These are phyloP conservation scores for Hafferia zeledoni DNA, from an alignment of 2,797 vertebrate species.

Conservation along the genomic window DNA sequence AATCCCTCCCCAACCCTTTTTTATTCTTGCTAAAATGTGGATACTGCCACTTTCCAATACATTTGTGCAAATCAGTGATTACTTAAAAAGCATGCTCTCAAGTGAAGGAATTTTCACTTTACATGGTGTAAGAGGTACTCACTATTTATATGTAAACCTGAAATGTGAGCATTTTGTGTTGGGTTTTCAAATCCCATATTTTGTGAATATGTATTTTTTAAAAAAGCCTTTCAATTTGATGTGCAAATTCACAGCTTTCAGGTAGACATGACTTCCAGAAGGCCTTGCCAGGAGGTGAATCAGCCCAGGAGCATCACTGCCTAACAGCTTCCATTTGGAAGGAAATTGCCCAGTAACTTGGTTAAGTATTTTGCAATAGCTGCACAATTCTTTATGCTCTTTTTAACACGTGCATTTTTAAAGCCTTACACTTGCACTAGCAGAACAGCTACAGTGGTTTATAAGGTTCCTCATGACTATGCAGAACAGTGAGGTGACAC, in stretches of 20 bases:
- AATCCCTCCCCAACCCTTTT: not conserved
- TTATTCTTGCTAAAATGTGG: not conserved
- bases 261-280: not conserved
- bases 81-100: not conserved
- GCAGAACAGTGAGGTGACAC: not conserved
- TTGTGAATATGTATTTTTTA: not conserved
- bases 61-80: not conserved
- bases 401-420: conserved; percentile 42
- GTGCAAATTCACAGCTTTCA: conserved; percentile 22
- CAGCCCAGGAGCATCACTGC: not conserved
- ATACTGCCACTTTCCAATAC: not conserved
- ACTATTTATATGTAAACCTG: not conserved
- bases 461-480: not conserved
- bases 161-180: not conserved
- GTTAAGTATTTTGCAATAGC: conserved; percentile 35
- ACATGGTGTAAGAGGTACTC: not conserved
- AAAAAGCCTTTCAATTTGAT: not conserved
- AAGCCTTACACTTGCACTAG: conserved; percentile 37
- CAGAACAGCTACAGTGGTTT: not conserved
- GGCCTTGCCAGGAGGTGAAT: conserved; percentile 2
- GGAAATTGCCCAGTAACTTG: not conserved
- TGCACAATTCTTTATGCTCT: conserved; percentile 40
- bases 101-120: not conserved
- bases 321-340: not conserved
- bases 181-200: not conserved